A percentile compares a stretch with the other conserved stretches of the same genome.
Evolutionary conservation across 2,888 invertebrate genomes (phyloP).

Genomic region (Stenurella melanura): DNA sequence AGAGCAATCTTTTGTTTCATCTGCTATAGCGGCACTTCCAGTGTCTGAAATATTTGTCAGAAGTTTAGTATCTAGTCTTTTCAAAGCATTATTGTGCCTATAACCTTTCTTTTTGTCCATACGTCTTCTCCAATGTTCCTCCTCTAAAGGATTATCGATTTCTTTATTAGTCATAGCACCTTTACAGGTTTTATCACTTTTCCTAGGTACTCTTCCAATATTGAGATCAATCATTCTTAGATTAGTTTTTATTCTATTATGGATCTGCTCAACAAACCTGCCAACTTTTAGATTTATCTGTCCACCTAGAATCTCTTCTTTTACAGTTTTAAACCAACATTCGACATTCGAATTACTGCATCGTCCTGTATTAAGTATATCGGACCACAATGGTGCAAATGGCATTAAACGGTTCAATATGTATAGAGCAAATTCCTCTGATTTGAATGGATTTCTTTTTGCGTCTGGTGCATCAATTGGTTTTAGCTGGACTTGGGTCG

Average conservation of each 20-base stretch:
- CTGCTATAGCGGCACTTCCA: background rate
- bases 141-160: constrained; percentile 10
- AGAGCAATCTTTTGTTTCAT: too few species aligned
- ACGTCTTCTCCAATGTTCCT: constrained; percentile 2
- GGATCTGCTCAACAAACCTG: constrained; percentile 4
- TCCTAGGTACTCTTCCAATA: constrained; percentile 1
- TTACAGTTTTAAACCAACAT: constrained; percentile 11
- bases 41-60: background rate
- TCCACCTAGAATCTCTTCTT: constrained; percentile 5
- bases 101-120: background rate
- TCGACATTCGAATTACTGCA: constrained; percentile 17
- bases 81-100: background rate
- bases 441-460: background rate
- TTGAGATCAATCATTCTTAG: too few species aligned
- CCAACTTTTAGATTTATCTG: constrained; percentile 18
- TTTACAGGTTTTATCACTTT: background rate
- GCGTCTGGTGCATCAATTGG: too few species aligned
- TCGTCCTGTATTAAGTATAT: background rate
- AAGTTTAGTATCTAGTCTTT: background rate
- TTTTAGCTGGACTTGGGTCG: background rate
- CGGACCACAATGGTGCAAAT: constrained; percentile 18
- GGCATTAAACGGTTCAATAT: constrained; percentile 24
- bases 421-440: constrained; percentile 16
- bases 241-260: too few species aligned
- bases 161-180: background rate